Conservation (phyloP, 2,888 invertebrate species). For the Crocallis elinguaria region DNA sequence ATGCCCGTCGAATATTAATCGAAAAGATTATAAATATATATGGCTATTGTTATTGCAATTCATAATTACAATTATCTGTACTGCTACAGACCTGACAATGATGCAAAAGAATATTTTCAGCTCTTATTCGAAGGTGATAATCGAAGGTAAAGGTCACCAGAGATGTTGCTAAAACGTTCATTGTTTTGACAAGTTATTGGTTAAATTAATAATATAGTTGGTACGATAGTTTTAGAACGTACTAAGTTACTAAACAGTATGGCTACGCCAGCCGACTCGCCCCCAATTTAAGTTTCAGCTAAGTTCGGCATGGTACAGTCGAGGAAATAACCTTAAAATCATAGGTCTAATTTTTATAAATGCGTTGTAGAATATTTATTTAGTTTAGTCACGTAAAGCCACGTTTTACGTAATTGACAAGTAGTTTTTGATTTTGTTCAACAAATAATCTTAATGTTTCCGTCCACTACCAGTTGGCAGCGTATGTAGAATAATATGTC, state of each 20-base stretch:
- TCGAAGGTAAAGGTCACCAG: background rate
- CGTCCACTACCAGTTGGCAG: no score
- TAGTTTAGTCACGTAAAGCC: no score
- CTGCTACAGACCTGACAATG: background rate
- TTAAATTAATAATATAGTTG: conserved; percentile 5
- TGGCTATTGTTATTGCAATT: background rate
- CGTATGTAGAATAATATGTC: no score
- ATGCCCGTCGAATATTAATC: background rate
- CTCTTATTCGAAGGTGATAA: background rate
- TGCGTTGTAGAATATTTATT: no score
- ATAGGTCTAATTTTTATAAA: background rate
- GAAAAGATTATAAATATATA: background rate
- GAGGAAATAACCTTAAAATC: conserved; percentile 14
- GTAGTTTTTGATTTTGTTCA: no score
- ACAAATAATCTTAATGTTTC: no score
- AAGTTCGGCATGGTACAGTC: conserved; percentile 64
- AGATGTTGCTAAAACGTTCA: background rate
- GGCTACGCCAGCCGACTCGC: conserved; percentile 53
- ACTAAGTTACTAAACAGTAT: conserved; percentile 45
- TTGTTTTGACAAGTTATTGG: background rate
- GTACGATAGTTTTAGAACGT: conserved; percentile 53
- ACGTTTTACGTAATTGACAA: no score
- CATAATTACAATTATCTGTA: background rate
- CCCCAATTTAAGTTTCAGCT: conserved; percentile 71
- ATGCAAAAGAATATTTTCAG: background rate